Evolutionary conservation across 2,888 invertebrate genomes (phyloP).

Genomic region (Drosophila austrosaltans): DNA sequence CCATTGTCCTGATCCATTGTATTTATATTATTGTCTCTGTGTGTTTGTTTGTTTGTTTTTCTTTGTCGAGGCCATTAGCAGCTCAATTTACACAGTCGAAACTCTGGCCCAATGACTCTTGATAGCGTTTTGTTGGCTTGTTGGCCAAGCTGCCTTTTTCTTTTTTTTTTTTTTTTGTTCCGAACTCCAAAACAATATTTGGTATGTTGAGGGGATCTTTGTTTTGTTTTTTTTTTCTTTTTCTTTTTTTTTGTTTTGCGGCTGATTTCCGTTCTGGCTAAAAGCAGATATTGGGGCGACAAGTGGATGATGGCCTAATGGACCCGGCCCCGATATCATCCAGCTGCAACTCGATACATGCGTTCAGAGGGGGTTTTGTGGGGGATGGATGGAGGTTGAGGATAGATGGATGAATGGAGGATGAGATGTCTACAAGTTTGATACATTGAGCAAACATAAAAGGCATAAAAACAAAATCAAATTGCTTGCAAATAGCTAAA

Average conservation of each 20-base stretch:
- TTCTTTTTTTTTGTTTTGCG: constrained; percentile 5
- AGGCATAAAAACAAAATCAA: constrained; percentile 58
- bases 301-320: constrained; percentile 67
- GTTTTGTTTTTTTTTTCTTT: constrained; percentile 13
- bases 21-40: constrained; percentile 35
- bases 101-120: constrained; percentile 47
- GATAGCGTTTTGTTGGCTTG: constrained; percentile 35
- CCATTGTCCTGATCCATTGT: constrained; percentile 42
- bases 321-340: constrained; percentile 49
- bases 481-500: constrained; percentile 70
- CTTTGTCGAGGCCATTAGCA: constrained; percentile 66
- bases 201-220: constrained; percentile 54
- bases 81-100: constrained; percentile 71
- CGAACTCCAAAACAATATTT: constrained; percentile 68
- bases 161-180: neutral
- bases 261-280: constrained; percentile 57
- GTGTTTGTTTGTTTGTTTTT: constrained; percentile 29
- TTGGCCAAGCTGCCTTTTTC: constrained; percentile 27
- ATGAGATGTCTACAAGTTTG: constrained; percentile 32
- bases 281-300: constrained; percentile 59
- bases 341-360: constrained; percentile 71
- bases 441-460: constrained; percentile 51
- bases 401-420: neutral
- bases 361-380: neutral
- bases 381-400: neutral